Conservation (phyloP, 2,888 invertebrate species). For the Megastigmus dorsalis region DNA sequence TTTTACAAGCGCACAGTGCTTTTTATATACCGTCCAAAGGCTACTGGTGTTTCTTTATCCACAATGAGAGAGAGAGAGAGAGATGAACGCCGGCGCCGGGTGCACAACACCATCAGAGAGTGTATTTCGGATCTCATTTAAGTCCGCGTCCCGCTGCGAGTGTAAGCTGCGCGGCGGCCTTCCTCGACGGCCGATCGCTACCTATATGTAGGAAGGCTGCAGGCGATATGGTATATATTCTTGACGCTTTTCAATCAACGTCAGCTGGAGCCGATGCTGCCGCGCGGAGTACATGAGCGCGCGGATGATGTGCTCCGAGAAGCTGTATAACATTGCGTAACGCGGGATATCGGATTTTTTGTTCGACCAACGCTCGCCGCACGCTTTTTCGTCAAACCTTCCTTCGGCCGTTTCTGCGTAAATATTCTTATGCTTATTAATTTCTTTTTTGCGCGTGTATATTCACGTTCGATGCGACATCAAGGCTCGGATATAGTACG, state of each 20-base stretch:
- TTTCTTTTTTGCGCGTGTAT: background rate
- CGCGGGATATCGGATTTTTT: conserved; percentile 24
- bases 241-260: conserved; percentile 49
- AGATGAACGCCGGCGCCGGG: background rate
- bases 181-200: background rate
- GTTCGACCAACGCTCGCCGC: too few relatives aligned
- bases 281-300: too few relatives aligned
- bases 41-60: conserved; percentile 60
- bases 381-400: background rate
- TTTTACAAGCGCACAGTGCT: conserved; percentile 68
- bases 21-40: conserved; percentile 61
- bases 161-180: conserved; percentile 5
- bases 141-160: conserved; percentile 65
- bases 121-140: conserved; percentile 54
- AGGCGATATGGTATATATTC: conserved; percentile 7
- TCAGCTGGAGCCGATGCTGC: background rate
- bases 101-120: background rate
- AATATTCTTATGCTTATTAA: conserved; percentile 34
- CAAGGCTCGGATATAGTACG: conserved; percentile 22
- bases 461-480: background rate
- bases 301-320: conserved; percentile 5
- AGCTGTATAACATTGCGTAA: conserved; percentile 4
- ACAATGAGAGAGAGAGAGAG: too few relatives aligned
- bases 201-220: background rate
- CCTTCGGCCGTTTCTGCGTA: background rate